These are phyloP conservation scores for Scolopax bukidnonensis DNA, from an alignment of 2,797 vertebrate genomes.

Conservation along the genomic window DNA sequence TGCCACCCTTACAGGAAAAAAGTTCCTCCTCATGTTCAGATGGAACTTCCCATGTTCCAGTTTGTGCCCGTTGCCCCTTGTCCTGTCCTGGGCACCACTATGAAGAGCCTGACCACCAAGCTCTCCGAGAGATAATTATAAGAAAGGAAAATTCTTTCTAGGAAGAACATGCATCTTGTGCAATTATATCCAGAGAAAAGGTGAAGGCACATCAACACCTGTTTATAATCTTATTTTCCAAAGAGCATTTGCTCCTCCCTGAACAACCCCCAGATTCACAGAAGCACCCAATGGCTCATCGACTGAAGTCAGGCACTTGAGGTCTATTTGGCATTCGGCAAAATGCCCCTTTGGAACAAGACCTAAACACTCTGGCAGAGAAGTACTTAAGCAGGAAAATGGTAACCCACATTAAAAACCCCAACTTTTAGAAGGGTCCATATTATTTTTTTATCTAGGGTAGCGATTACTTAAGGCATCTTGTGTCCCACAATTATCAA, in stretches of 20 bases:
- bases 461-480: background rate
- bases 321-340: background rate
- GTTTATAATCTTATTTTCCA: background rate
- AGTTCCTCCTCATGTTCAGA: no score
- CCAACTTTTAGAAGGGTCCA: no score
- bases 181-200: background rate
- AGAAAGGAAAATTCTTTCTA: background rate
- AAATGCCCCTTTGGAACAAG: background rate
- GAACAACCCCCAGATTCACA: background rate
- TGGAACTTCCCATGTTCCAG: no score
- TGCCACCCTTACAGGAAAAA: no score
- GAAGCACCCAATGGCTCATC: background rate
- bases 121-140: background rate
- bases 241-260: background rate
- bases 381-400: background rate
- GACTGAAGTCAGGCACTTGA: accelerated
- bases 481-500: background rate
- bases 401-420: background rate
- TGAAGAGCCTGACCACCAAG: no score
- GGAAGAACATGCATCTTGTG: background rate
- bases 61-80: no score
- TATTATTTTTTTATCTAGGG: no score
- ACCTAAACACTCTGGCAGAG: background rate
- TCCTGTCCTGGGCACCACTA: no score
- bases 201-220: background rate